Evolutionary conservation across 2,888 invertebrate genomes (phyloP).

Genomic region (Coronaproctus castanopsis): DNA sequence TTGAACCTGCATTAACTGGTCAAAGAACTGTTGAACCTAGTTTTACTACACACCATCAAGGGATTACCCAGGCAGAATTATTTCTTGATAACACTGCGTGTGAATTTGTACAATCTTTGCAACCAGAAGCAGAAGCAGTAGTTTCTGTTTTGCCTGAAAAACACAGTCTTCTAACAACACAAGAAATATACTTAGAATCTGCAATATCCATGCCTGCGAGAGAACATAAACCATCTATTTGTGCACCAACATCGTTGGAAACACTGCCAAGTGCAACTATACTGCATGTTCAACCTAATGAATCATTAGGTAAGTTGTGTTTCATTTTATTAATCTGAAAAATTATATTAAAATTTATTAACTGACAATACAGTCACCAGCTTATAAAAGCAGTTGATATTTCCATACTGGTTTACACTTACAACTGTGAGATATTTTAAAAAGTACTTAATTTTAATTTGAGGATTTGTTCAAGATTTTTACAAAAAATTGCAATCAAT

Average conservation of each 20-base stretch:
- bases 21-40: constrained; percentile 1
- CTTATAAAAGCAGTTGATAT: too few relatives aligned
- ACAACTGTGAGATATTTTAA: too few relatives aligned
- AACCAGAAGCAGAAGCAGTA: background rate
- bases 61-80: constrained; percentile 4
- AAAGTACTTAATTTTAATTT: too few relatives aligned
- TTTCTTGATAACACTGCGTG: background rate
- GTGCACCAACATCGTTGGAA: background rate
- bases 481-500: too few relatives aligned
- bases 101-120: background rate
- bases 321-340: too few relatives aligned
- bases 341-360: too few relatives aligned
- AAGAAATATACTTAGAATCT: background rate
- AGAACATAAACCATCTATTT: background rate
- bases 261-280: constrained; percentile 16
- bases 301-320: constrained; percentile 12
- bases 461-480: too few relatives aligned
- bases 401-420: too few relatives aligned
- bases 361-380: too few relatives aligned
- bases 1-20: background rate
- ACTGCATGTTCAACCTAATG: constrained; percentile 19
- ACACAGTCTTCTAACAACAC: background rate
- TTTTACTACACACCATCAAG: constrained; percentile 1
- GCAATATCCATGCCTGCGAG: background rate
- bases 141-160: background rate